A percentile compares a stretch with the other conserved stretches of the same genome.
Conservation (phyloP, 2,888 invertebrate species). For the Diaphora mendica region DNA sequence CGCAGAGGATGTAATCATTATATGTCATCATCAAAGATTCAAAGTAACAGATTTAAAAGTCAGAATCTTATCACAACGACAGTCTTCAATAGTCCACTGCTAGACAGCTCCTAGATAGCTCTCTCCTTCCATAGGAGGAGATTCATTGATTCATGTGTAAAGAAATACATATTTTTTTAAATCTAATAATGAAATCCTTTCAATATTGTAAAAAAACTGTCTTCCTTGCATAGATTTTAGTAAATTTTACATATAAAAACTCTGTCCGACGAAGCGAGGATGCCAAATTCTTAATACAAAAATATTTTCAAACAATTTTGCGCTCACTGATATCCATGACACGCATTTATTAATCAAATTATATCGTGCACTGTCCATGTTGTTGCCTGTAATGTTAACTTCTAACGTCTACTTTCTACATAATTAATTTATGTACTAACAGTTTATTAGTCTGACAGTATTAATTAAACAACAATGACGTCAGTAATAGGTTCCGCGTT, state of each 20-base stretch:
- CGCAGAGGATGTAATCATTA: not conserved
- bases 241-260: not conserved
- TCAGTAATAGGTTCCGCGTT: constrained; percentile 1
- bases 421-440: constrained; percentile 24
- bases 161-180: too few relatives aligned
- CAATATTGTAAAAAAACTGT: constrained; percentile 6
- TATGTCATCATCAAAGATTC: not conserved
- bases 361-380: constrained; percentile 31
- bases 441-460: constrained; percentile 13
- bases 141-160: too few relatives aligned
- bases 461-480: constrained; percentile 16
- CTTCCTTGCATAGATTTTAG: not conserved
- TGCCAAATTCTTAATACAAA: constrained; percentile 8
- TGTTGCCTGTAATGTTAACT: constrained; percentile 44
- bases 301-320: constrained; percentile 35
- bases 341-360: constrained; percentile 54
- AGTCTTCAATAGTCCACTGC: too few relatives aligned
- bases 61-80: not conserved
- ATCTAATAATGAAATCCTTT: not conserved
- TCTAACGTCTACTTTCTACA: constrained; percentile 18
- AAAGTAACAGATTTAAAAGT: not conserved
- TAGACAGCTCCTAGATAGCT: too few relatives aligned
- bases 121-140: too few relatives aligned
- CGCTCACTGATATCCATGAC: constrained; percentile 32
- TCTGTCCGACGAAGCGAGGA: not conserved